phyloP scores from a whole-genome alignment of 2,113 vertebrate genomes.

The Butorides virescens region DNA sequence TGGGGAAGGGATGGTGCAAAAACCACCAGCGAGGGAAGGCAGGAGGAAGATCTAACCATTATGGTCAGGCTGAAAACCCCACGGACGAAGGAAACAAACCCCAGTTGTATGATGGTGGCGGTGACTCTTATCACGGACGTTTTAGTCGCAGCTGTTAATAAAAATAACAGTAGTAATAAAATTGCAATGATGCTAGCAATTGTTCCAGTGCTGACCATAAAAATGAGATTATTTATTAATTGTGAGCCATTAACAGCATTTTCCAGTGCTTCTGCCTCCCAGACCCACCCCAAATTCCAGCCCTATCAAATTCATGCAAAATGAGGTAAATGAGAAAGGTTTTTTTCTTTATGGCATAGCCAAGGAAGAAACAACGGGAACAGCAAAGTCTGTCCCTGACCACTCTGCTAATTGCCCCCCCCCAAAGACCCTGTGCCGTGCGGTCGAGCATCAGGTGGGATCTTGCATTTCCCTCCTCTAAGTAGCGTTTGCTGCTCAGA shows the following conservation, averaged over 20 bases:
- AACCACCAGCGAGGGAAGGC: background rate
- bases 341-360: background rate
- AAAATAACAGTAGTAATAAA: conserved; percentile 41
- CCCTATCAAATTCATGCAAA: background rate
- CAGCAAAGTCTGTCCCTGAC: background rate
- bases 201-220: background rate
- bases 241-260: conserved; percentile 28
- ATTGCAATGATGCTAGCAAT: background rate
- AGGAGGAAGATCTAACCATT: background rate
- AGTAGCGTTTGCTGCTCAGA: background rate
- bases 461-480: background rate
- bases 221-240: conserved; percentile 44
- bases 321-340: background rate
- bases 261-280: background rate
- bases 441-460: background rate
- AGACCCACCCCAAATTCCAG: background rate
- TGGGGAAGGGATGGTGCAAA: background rate
- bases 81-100: background rate
- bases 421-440: background rate
- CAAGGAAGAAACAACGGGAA: background rate
- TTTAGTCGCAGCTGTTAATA: conserved; percentile 35
- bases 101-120: background rate
- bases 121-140: background rate
- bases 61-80: background rate
- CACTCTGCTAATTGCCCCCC: background rate